Base-by-base conservation (phyloP, 1,140 invertebrate species). In the Vanessa tameamea region DNA sequence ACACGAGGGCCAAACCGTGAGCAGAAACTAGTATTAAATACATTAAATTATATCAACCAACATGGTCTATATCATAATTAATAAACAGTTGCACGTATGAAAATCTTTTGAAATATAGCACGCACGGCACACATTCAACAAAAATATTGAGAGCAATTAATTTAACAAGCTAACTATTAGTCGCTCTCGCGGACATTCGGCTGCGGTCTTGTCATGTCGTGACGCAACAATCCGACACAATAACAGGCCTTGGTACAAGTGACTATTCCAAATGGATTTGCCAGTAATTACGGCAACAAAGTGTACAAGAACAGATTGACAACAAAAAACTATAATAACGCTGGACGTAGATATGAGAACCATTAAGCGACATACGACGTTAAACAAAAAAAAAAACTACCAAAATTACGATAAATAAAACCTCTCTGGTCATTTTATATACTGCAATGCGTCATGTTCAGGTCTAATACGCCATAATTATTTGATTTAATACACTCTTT, bases 221-320 rank as follows among this genome's bases (percentile, higher is more conserved):
- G 86, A 88, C 83, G 84, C 83, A 85, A 87, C 76, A 81, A 82
- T 78, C 80, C 76, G 71, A 72, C 81, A 88, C 86, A 88, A 91
- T 84, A 72, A 78, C 79, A 81, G 82, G 80, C 83, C 81, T 89
- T 82, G 85, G 79, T 84, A 84, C 82, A 77, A 85, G 79, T 80
- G 77, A 82, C 77, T 80, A 86, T 82, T 78, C 75, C 78, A 72
- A 84, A 77, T 72, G 77, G 76, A 82, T 81, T 81, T 77, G 81
- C 75, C 64, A 69, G 83, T 88, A 87, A 88, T 88, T 90, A 89
- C 82, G 74, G 64, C 78, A 78, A 79, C 82, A 69, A 80, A 83
- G 80, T 80, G 81, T 74, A 82, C 69, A 77, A 80, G 72, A 79
- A 85, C 80, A 73, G 74, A 83, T 80, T 78, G 82, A 86, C 82